Conservation (phyloP, 2,888 invertebrate genomes). For the Apocheima hispidaria region DNA sequence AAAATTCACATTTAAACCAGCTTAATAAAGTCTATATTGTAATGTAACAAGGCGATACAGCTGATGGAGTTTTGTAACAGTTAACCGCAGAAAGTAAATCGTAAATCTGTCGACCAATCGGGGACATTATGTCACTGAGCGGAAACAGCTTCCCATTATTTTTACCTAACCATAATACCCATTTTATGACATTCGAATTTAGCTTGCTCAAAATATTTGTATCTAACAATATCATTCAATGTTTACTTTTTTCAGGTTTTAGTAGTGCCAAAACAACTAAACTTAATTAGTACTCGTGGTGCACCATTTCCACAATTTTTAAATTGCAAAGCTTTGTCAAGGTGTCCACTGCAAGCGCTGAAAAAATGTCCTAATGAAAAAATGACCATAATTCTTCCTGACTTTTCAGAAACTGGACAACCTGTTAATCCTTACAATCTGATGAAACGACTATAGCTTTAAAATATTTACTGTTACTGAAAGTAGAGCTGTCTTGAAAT, state of each 20-base stretch:
- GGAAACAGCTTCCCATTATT: constrained; percentile 54
- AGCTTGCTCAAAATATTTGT: not conserved
- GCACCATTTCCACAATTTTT: not conserved
- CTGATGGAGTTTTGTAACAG: constrained; percentile 60
- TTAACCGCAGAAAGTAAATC: constrained; percentile 70
- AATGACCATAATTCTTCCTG: too few species aligned
- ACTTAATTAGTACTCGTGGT: too few species aligned
- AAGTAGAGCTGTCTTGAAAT: too few species aligned
- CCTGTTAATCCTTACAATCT: too few species aligned
- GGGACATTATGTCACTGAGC: constrained; percentile 63
- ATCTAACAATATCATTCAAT: not conserved
- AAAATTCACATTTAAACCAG: constrained; percentile 42
- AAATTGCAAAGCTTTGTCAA: not conserved
- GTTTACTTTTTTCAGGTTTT: not conserved
- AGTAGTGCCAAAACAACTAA: too few species aligned
- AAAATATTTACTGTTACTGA: too few species aligned
- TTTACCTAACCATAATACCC: constrained; percentile 30
- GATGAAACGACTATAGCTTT: too few species aligned
- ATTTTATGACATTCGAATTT: constrained; percentile 5
- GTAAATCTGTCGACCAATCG: constrained; percentile 60
- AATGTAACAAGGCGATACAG: constrained; percentile 35
- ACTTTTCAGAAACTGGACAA: too few species aligned
- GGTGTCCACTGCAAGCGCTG: too few species aligned
- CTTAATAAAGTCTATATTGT: constrained; percentile 36
- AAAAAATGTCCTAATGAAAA: too few species aligned